Conservation (phyloP, 2,113 vertebrate genomes). For the Lutjanus erythropterus region DNA sequence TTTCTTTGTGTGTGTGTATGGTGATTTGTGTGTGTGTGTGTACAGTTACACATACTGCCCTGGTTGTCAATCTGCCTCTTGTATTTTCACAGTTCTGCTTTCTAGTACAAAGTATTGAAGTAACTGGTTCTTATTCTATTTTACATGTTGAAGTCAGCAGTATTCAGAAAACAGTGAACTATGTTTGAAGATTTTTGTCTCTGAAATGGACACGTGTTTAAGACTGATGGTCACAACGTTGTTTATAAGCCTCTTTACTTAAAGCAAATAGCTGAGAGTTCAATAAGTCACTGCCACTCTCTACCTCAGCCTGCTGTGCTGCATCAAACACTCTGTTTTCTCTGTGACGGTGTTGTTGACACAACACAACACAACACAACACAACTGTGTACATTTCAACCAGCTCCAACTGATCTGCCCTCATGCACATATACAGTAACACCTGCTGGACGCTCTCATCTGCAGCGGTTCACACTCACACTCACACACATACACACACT, state of each 20-base stretch:
- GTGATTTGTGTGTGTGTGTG: slow-evolving; percentile 16
- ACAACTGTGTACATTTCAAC: not conserved
- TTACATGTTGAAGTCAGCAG: slow-evolving; percentile 7
- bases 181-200: not conserved
- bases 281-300: slow-evolving; percentile 26
- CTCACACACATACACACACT: slow-evolving; percentile 7
- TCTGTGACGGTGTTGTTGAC: not conserved
- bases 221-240: slow-evolving; percentile 1
- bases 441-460: not conserved
- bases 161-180: slow-evolving; percentile 17
- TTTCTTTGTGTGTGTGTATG: slow-evolving; percentile 7
- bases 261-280: not conserved
- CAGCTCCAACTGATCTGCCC: not conserved
- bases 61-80: slow-evolving; percentile 20
- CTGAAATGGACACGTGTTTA: not conserved
- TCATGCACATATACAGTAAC: not conserved
- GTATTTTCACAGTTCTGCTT: slow-evolving; percentile 8
- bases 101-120: slow-evolving; percentile 18
- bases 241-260: not conserved
- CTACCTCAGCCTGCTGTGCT: slow-evolving; percentile 65
- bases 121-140: slow-evolving; percentile 6
- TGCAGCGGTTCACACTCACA: not conserved
- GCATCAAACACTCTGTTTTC: not conserved
- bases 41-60: not conserved
- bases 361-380: no score